A percentile compares a stretch with the other conserved stretches of the same genome.
Evolutionary conservation across 2,797 vertebrate genomes (phyloP).

Genomic region (Gymnoscopelus braueri): DNA sequence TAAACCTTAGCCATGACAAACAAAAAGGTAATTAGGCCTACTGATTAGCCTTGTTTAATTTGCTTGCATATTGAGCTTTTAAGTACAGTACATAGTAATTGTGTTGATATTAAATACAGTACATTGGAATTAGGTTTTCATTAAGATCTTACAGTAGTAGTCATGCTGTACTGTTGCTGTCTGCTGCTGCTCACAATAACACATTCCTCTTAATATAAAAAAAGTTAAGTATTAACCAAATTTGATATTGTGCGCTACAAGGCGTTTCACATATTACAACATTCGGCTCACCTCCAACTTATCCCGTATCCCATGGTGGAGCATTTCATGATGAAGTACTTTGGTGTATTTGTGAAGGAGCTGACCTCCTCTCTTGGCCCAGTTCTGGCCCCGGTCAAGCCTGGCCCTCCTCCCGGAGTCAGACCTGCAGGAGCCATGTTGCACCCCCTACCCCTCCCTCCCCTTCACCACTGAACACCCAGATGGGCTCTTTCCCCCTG

Average conservation of each 20-base stretch:
- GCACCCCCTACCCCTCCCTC: not conserved
- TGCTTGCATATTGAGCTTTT: too few relatives aligned
- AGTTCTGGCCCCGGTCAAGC: slow-evolving; percentile 4
- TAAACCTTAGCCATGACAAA: too few relatives aligned
- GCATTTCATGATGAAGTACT: slow-evolving; percentile 24
- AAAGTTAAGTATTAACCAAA: not conserved
- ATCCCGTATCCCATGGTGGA: not conserved
- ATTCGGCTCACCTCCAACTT: not conserved
- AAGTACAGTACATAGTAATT: too few relatives aligned
- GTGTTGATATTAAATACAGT: too few relatives aligned
- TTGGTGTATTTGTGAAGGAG: slow-evolving; percentile 17
- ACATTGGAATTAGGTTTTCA: too few relatives aligned
- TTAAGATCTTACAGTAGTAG: too few relatives aligned
- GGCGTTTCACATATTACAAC: slow-evolving; percentile 16
- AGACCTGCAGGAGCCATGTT: slow-evolving; percentile 23
- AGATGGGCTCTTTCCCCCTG: slow-evolving; percentile 81
- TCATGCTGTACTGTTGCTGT: not conserved
- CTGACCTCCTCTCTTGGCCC: slow-evolving; percentile 8
- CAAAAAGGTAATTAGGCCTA: too few relatives aligned
- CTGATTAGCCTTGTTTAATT: too few relatives aligned
- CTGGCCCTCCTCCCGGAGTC: slow-evolving; percentile 2
- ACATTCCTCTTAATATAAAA: too few relatives aligned
- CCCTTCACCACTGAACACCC: slow-evolving; percentile 61
- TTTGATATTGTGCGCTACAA: slow-evolving; percentile 17
- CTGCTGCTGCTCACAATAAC: not conserved